phyloP scores from a whole-genome alignment of 2,888 invertebrate genomes.

The Microchrysa polita region DNA sequence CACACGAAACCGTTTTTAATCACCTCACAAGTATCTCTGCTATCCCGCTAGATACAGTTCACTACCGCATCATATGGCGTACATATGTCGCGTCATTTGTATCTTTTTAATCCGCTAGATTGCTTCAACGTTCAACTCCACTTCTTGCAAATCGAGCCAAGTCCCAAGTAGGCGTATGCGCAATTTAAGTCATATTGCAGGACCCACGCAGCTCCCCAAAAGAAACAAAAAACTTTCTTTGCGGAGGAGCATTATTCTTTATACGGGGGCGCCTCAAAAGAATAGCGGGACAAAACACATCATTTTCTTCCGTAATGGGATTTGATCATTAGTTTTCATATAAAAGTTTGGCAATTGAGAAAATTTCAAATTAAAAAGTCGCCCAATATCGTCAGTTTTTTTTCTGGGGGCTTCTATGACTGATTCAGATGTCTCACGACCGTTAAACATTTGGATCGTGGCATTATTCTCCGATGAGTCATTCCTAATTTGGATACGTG shows the following conservation, averaged over 20 bases:
- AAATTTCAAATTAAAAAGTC: neutral
- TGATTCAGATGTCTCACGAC: neutral
- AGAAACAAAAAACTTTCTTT: no score
- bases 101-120: neutral
- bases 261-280: neutral
- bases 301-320: constrained; percentile 3
- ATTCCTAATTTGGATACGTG: constrained; percentile 36
- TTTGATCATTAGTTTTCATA: constrained; percentile 2
- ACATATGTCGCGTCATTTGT: no score
- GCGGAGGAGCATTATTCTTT: no score
- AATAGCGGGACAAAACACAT: constrained; percentile 2
- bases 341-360: no score
- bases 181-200: neutral
- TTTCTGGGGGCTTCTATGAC: no score
- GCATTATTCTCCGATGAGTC: constrained; percentile 28
- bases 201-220: constrained; percentile 20
- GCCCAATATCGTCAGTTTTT: neutral
- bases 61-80: neutral
- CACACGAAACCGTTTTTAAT: neutral
- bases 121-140: neutral
- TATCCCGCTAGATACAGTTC: neutral
- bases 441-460: constrained; percentile 26
- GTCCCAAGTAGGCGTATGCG: neutral
- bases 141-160: neutral
- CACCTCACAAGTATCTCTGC: neutral